These are phyloP conservation scores for Onychomys torridus DNA, from an alignment of 2,797 vertebrate genomes.

Conservation along the genomic window DNA sequence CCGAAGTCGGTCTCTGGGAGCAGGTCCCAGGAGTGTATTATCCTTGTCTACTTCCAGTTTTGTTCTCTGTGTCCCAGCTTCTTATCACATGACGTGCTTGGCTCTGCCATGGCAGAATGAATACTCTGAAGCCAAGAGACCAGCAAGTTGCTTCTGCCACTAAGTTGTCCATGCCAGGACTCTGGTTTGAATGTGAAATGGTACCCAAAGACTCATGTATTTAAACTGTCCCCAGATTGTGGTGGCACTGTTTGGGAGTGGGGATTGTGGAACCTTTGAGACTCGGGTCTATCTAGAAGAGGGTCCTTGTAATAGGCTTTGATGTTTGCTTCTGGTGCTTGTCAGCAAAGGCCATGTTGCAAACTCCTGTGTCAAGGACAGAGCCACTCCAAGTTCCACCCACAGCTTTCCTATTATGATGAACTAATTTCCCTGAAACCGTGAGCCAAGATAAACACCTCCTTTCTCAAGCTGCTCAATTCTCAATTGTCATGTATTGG, in stretches of 20 bases:
- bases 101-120: background rate
- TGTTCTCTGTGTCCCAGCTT: background rate
- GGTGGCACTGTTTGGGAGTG: background rate
- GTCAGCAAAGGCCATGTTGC: background rate
- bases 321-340: background rate
- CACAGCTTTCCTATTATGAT: background rate
- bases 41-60: background rate
- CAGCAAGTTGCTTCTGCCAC: background rate
- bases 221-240: background rate
- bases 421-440: background rate
- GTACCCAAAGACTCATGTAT: no score
- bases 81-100: rapidly evolving
- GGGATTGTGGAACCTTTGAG: background rate
- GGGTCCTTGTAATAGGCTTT: background rate
- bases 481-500: background rate
- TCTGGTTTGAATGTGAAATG: background rate
- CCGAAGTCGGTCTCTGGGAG: background rate
- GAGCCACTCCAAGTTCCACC: background rate
- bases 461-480: background rate
- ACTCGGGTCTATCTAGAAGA: background rate
- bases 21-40: background rate
- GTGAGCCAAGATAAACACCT: background rate
- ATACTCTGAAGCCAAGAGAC: background rate
- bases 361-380: background rate
- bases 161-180: background rate